phyloP scores from a whole-genome alignment of 2,113 vertebrate species.

The Apistogramma diplotaenia region DNA sequence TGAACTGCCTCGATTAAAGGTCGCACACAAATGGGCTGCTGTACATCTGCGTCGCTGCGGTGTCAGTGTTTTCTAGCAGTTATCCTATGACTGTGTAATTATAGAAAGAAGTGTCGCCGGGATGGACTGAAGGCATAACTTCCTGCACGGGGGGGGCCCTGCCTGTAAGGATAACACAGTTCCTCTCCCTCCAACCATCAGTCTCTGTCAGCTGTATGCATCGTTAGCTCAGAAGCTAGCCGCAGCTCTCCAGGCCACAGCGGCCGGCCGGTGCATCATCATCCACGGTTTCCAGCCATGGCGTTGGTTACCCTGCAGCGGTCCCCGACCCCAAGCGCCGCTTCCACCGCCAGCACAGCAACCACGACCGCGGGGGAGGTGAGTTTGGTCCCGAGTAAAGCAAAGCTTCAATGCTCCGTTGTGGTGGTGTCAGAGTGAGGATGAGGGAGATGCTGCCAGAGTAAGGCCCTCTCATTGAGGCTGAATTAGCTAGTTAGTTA shows the following conservation, averaged over 20 bases:
- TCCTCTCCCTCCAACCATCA: constrained; percentile 6
- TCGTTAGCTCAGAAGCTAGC: constrained; percentile 60
- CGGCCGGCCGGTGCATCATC: constrained; percentile 61
- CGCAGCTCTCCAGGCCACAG: constrained; percentile 59
- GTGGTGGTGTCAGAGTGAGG: constrained; percentile 16
- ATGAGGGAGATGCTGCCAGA: constrained; percentile 36
- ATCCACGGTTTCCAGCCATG: constrained; percentile 78
- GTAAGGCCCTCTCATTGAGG: constrained; percentile 44
- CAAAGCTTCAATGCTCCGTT: background rate
- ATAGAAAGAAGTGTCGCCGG: background rate
- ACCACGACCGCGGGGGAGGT: constrained; percentile 79
- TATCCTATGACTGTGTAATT: background rate
- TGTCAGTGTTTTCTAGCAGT: background rate
- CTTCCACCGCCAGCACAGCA: constrained; percentile 89
- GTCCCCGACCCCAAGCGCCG: constrained; percentile 93
- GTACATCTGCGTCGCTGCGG: background rate
- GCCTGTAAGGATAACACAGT: background rate
- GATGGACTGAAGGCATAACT: background rate
- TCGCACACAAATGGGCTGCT: background rate
- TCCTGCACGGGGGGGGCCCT: constrained; percentile 19
- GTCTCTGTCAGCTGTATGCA: constrained; percentile 13
- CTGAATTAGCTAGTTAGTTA: constrained; percentile 52
- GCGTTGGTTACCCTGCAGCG: constrained; percentile 94
- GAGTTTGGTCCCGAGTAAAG: constrained; percentile 18
- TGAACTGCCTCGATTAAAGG: background rate